Conservation (phyloP, 2,888 invertebrate genomes). For the Coenonympha glycerion region DNA sequence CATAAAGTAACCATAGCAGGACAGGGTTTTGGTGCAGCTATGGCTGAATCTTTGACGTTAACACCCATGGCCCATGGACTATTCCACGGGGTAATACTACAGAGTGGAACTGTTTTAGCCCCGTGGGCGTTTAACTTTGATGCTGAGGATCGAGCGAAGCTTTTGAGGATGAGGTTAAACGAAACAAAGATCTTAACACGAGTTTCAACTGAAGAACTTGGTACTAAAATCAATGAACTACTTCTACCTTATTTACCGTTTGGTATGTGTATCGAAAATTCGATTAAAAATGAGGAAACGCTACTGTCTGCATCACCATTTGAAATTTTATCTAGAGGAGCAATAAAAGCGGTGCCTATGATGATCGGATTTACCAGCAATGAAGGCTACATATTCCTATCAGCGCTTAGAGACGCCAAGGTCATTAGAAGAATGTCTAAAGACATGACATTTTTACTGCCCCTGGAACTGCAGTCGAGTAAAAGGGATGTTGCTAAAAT, state of each 20-base stretch:
- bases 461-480: constrained; percentile 51
- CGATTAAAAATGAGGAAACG: constrained; percentile 48
- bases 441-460: constrained; percentile 43
- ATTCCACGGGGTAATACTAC: constrained; percentile 58
- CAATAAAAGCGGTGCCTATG: constrained; percentile 44
- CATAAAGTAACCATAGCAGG: constrained; percentile 54
- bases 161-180: constrained; percentile 35
- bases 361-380: constrained; percentile 60
- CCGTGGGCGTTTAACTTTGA: constrained; percentile 65
- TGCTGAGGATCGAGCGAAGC: constrained; percentile 44
- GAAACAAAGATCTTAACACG: constrained; percentile 34
- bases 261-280: constrained; percentile 53
- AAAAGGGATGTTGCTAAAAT: constrained; percentile 44
- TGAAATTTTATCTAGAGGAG: constrained; percentile 40
- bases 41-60: constrained; percentile 52
- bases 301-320: constrained; percentile 50
- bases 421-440: constrained; percentile 35
- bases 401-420: constrained; percentile 40
- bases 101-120: constrained; percentile 58
- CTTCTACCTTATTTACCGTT: constrained; percentile 55
- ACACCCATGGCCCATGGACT: constrained; percentile 47
- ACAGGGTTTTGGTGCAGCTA: constrained; percentile 60
- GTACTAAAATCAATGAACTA: constrained; percentile 39
- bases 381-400: constrained; percentile 60
- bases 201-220: constrained; percentile 39